A percentile compares a stretch with the other conserved stretches of the same genome.
Evolutionary conservation across 2,113 vertebrate species (phyloP).

Genomic region (Oryzias javanicus): DNA sequence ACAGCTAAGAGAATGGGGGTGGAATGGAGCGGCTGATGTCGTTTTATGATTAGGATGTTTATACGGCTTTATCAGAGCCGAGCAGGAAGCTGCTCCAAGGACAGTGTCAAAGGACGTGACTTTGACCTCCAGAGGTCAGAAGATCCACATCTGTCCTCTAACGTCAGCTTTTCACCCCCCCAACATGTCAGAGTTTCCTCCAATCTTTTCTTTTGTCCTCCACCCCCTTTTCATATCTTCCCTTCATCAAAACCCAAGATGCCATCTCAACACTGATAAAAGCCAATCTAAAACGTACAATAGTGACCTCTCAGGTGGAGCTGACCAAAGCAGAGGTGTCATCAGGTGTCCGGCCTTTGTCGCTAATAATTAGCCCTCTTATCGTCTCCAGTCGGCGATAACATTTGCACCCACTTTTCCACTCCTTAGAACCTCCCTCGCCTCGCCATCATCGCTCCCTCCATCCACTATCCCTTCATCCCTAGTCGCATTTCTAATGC

Average conservation of each 20-base stretch:
- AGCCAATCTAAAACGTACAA: conserved; percentile 34
- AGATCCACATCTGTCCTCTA: conserved; percentile 26
- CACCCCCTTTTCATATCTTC: conserved; percentile 11
- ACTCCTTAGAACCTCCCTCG: conserved; percentile 35
- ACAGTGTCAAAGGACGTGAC: conserved; percentile 42
- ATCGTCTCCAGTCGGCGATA: conserved; percentile 48
- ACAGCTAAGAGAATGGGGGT: conserved; percentile 31
- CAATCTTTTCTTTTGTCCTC: conserved; percentile 18
- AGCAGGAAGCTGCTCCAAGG: conserved; percentile 43
- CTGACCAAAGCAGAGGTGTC: conserved; percentile 12
- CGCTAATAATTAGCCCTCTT: conserved; percentile 61
- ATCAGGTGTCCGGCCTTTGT: conserved; percentile 43
- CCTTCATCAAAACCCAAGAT: conserved; percentile 17
- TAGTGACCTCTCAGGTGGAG: conserved; percentile 36
- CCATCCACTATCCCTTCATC: conserved; percentile 41
- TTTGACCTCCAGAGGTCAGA: conserved; percentile 56
- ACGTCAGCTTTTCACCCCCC: conserved; percentile 13
- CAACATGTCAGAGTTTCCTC: conserved; percentile 21
- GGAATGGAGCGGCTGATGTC: conserved; percentile 42
- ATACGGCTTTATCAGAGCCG: conserved; percentile 55
- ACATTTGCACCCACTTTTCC: conserved; percentile 53
- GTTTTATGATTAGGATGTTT: conserved; percentile 58
- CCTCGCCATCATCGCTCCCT: conserved; percentile 26
- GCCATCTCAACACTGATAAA: conserved; percentile 26
- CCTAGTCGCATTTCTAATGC: conserved; percentile 59